Conservation (phyloP, 2,888 invertebrate genomes). For the Vesta saturnalis region DNA sequence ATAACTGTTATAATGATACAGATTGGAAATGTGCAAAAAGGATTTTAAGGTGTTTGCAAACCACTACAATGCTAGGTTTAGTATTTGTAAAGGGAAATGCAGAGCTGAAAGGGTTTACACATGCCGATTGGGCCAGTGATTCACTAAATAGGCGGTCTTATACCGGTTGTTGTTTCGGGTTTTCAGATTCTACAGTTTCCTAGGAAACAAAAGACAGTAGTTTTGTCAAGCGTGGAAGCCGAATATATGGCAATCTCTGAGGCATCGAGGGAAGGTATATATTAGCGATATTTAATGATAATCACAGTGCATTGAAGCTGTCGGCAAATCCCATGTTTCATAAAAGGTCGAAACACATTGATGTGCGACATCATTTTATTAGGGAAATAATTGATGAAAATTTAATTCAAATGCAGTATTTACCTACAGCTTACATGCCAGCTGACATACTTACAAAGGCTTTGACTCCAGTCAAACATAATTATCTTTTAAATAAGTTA, state of each 20-base stretch:
- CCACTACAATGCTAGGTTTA: neutral
- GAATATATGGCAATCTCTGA: too few species aligned
- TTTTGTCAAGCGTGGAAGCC: too few species aligned
- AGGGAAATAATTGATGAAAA: neutral
- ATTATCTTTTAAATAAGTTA: neutral
- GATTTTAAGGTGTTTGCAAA: too few species aligned
- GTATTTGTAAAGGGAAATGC: too few species aligned
- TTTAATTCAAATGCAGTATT: neutral
- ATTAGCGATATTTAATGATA: neutral
- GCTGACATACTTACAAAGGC: too few species aligned
- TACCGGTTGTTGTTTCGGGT: neutral
- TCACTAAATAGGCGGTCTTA: neutral
- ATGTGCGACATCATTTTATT: too few species aligned
- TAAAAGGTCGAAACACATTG: too few species aligned
- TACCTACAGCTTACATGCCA: neutral
- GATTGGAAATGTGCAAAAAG: too few species aligned
- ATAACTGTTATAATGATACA: too few species aligned
- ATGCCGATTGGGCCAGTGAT: conserved; percentile 10
- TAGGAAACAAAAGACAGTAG: neutral
- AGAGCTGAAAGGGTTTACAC: too few species aligned
- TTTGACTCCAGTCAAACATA: too few species aligned
- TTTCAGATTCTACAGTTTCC: neutral
- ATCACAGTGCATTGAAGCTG: neutral
- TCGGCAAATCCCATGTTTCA: too few species aligned
- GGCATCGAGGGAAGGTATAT: neutral